Percentiles rank a stretch among this genome's conserved stretches.
Evolutionary conservation across 2,113 vertebrate genomes (phyloP).

Genomic region (Elaphurus davidianus): DNA sequence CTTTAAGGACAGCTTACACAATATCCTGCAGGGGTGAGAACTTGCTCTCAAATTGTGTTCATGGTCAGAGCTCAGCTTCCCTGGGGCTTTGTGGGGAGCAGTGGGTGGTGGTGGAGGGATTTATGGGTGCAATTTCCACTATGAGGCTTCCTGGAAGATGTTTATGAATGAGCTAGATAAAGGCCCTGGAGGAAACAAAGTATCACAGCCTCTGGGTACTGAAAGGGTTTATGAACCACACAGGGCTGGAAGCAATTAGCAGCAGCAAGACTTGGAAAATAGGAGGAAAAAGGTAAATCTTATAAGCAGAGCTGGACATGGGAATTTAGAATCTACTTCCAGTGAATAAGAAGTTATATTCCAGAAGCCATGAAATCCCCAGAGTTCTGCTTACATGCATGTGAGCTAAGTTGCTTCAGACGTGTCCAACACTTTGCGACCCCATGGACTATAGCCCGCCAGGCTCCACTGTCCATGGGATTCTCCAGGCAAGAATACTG

Average conservation of each 20-base stretch:
- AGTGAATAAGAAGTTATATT: background rate
- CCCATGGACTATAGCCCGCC: background rate
- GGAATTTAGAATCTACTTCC: slow-evolving; percentile 22
- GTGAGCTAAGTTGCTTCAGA: background rate
- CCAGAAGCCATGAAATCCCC: background rate
- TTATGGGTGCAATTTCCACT: slow-evolving; percentile 47
- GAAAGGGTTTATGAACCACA: background rate
- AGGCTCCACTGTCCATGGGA: background rate
- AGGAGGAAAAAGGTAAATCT: slow-evolving; percentile 37
- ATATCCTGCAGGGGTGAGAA: background rate
- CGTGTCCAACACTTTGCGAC: background rate
- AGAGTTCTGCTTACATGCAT: background rate
- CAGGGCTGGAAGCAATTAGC: slow-evolving; percentile 29
- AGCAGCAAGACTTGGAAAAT: background rate
- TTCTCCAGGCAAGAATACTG: background rate
- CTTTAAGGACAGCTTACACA: background rate
- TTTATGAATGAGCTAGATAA: slow-evolving; percentile 14
- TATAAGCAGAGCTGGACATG: background rate
- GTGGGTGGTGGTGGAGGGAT: background rate
- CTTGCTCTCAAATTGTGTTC: background rate
- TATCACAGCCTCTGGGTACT: background rate
- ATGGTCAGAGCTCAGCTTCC: slow-evolving; percentile 13
- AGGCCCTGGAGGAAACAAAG: background rate
- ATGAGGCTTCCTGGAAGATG: slow-evolving; percentile 39
- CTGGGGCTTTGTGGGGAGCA: background rate